Base-by-base conservation (phyloP, 2,888 invertebrate species). In the Drosophila yooni region DNA sequence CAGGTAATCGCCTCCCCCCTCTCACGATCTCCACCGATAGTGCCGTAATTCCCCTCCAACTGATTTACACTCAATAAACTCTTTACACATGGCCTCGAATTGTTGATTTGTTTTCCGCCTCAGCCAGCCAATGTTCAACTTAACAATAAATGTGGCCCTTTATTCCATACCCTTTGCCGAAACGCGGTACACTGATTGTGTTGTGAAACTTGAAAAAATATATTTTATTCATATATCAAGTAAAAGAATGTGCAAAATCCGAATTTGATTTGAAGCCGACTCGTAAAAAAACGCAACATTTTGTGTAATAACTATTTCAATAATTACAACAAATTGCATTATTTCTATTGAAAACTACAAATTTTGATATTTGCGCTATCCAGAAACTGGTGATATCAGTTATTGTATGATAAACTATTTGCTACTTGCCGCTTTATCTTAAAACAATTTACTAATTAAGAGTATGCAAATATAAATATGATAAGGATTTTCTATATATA, bases 1-100 rank as follows among this genome's bases (percentile, higher is more conserved):
- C 71, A 91, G 92, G 91, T 91, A 79, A 60, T 15, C n/a, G 10
- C 27, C n/a, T 8, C 11, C 3, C 7, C 15, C 8, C 3, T 4
- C 11, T 48, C n/a, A 46, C 46, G 46, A 46, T 46, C 21, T 2
- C 0, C 11, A 2, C 21, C 21, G 21, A 11, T 43, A 43, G 21
- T 31, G 8, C 18, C 11, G 8, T 38, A 11, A 25, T 3, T 27
- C 36, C 7, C 8, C n/a, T 15, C 8, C 38, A 56, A 27, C 27
- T n/a, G 25, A 38, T 38, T 27, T n/a, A 13, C 27, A 56, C 27
- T 13, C 27, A 52, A 31, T 15, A 52, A 33, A 53, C 52, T 38
- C 33, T 13, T 11, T 34, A 48, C 68, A 52, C 51, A 63, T 40
- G 58, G 60, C 38, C 59, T 27, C 54, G 54, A 56, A 56, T 25